Conservation (phyloP, 2,888 invertebrate genomes). For the Apamea monoglypha region DNA sequence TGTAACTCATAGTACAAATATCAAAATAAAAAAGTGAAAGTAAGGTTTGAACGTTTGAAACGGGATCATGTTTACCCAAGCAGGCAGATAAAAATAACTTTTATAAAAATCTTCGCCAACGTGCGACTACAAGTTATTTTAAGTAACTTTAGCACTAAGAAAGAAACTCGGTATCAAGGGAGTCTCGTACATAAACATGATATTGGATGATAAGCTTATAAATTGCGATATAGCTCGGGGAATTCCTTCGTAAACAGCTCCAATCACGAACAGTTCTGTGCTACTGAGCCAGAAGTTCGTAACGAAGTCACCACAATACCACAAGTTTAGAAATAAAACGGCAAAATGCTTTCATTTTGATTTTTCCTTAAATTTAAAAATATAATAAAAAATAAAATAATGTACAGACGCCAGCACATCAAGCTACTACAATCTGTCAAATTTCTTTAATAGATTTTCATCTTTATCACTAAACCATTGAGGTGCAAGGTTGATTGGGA, state of each 20-base stretch:
- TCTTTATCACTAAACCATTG: too few relatives aligned
- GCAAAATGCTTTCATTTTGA: background rate
- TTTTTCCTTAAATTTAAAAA: background rate
- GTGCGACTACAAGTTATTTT: constrained; percentile 16
- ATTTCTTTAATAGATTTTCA: too few relatives aligned
- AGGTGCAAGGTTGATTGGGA: too few relatives aligned
- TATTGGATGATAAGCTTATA: constrained; percentile 16
- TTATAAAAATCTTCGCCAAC: background rate
- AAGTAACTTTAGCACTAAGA: background rate
- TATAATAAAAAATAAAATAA: too few relatives aligned
- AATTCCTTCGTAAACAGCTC: constrained; percentile 14
- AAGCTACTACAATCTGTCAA: too few relatives aligned
- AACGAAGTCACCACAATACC: background rate
- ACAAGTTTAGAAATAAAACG: background rate
- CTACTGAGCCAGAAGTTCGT: background rate
- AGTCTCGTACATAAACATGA: constrained; percentile 15
- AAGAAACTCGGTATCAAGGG: constrained; percentile 4
- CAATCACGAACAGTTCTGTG: constrained; percentile 2
- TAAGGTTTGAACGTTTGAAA: background rate
- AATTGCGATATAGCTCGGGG: constrained; percentile 21
- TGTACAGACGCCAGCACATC: too few relatives aligned
- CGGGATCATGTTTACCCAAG: background rate
- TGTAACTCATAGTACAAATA: too few relatives aligned
- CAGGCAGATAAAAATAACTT: background rate
- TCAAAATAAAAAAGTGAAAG: background rate